phyloP scores from a whole-genome alignment of 2,888 invertebrate genomes.

The Pyrocoelia pectoralis region DNA sequence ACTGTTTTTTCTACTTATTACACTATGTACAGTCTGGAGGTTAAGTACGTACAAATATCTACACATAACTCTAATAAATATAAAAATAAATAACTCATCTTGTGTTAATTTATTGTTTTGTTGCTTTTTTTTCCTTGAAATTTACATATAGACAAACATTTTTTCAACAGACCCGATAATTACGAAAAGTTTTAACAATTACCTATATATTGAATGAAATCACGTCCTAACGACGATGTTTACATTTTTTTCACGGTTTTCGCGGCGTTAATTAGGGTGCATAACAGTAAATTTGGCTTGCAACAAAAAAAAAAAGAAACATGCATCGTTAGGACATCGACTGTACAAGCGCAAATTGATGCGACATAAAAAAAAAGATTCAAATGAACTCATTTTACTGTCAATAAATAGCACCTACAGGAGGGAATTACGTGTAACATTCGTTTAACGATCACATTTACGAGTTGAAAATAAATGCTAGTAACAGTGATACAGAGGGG shows the following conservation, averaged over 20 bases:
- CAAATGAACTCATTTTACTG: conserved; percentile 31
- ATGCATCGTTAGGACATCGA: conserved; percentile 24
- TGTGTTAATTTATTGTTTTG: conserved; percentile 41
- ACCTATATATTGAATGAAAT: conserved; percentile 13
- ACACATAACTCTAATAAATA: conserved; percentile 53
- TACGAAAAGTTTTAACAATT: conserved; percentile 17
- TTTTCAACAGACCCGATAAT: conserved; percentile 23
- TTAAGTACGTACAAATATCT: conserved; percentile 38
- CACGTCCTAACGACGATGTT: conserved; percentile 7
- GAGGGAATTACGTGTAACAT: conserved; percentile 36
- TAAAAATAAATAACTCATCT: conserved; percentile 56
- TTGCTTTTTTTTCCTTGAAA: conserved; percentile 30
- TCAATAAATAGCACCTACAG: conserved; percentile 38
- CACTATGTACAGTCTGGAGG: conserved; percentile 31
- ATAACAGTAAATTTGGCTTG: conserved; percentile 1
- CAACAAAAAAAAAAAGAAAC: conserved; percentile 5
- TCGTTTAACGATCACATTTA: conserved; percentile 36
- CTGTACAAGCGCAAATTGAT: conserved; percentile 22
- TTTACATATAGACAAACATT: conserved; percentile 39
- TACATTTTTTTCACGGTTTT: not conserved
- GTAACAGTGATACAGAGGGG: conserved; percentile 22
- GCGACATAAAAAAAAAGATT: conserved; percentile 22
- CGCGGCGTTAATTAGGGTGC: not conserved
- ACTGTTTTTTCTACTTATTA: conserved; percentile 38
- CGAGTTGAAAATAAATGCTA: conserved; percentile 33